phyloP scores from a whole-genome alignment of 1,140 invertebrate species.

The Helicoverpa armigera region DNA sequence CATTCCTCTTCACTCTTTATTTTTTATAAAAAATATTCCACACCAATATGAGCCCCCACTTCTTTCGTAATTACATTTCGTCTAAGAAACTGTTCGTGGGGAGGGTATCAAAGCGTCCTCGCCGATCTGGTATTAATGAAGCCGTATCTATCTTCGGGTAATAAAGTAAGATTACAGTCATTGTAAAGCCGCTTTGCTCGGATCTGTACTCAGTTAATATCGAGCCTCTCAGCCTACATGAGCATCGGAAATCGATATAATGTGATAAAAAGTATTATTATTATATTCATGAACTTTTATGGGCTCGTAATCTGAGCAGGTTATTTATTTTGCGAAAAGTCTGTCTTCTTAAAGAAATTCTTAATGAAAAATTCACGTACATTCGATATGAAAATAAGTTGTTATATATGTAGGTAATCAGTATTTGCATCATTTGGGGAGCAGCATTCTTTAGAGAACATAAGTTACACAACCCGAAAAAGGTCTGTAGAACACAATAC shows the following conservation, averaged over 20 bases:
- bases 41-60: not conserved
- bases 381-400: no score
- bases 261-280: slow-evolving; percentile 7
- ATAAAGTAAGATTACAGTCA: slow-evolving; percentile 70
- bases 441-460: no score
- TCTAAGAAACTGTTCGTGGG: not conserved
- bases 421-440: no score
- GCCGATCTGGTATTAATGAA: slow-evolving; percentile 66
- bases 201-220: slow-evolving; percentile 39
- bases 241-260: slow-evolving; percentile 17
- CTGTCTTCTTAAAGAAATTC: no score
- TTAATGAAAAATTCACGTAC: no score
- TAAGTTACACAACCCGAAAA: no score
- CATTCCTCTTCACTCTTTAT: no score
- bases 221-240: slow-evolving; percentile 5
- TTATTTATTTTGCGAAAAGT: not conserved
- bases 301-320: not conserved
- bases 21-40: no score
- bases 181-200: slow-evolving; percentile 58
- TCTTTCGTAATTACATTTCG: slow-evolving; percentile 1
- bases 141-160: slow-evolving; percentile 58
- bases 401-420: no score
- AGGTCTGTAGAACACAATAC: no score
- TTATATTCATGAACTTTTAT: slow-evolving; percentile 23
- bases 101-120: not conserved